phyloP scores from a whole-genome alignment of 2,888 invertebrate genomes.

The Macrosoma leucophasiata region DNA sequence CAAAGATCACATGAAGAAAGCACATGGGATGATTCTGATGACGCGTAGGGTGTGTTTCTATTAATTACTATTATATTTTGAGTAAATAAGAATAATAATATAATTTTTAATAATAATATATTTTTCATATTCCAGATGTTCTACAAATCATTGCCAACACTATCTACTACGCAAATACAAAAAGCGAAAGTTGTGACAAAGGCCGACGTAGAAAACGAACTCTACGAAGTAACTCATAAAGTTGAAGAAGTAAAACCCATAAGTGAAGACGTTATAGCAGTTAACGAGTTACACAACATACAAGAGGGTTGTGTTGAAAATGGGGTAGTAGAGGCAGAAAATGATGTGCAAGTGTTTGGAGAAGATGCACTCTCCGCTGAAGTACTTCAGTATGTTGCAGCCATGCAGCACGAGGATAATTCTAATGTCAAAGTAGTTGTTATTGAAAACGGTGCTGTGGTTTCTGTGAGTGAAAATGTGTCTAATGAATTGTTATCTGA shows the following conservation, averaged over 20 bases:
- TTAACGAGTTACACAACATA: too few species aligned
- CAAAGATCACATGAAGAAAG: slow-evolving; percentile 51
- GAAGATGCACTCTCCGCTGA: slow-evolving; percentile 8
- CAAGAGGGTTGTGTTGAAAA: too few species aligned
- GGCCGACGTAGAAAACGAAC: slow-evolving; percentile 25
- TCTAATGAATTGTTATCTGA: too few species aligned
- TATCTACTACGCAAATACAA: slow-evolving; percentile 40
- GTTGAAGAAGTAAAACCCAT: too few species aligned
- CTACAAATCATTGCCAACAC: slow-evolving; percentile 47
- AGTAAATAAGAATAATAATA: too few species aligned
- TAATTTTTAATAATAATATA: not conserved
- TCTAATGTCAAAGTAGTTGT: slow-evolving; percentile 5
- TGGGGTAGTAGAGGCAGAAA: too few species aligned
- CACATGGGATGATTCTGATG: slow-evolving; percentile 51
- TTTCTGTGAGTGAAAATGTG: not conserved
- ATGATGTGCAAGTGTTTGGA: too few species aligned
- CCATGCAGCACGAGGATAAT: too few species aligned
- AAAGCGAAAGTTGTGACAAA: slow-evolving; percentile 41
- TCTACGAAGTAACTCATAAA: too few species aligned
- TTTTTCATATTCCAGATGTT: slow-evolving; percentile 47
- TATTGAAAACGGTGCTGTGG: slow-evolving; percentile 2
- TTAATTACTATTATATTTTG: slow-evolving; percentile 1
- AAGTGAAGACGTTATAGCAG: too few species aligned
- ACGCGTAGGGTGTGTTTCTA: slow-evolving; percentile 44
- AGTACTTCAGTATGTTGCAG: slow-evolving; percentile 1